phyloP scores from a whole-genome alignment of 2,113 vertebrate genomes.

The Dasyurus viverrinus region DNA sequence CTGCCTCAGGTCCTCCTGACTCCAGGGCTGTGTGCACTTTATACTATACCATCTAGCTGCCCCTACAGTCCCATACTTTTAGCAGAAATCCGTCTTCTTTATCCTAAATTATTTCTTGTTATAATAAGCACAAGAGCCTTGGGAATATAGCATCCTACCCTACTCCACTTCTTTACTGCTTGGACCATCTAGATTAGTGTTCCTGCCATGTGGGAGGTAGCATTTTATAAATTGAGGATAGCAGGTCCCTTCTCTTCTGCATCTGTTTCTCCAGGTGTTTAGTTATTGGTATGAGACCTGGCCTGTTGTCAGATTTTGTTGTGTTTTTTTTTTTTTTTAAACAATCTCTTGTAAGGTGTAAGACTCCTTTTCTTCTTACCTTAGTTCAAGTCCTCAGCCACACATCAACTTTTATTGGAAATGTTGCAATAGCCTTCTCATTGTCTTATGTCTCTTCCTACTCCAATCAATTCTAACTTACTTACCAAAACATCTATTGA shows the following conservation, averaged over 20 bases:
- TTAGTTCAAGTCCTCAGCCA: neutral
- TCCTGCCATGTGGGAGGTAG: neutral
- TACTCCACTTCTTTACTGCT: neutral
- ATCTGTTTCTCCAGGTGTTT: neutral
- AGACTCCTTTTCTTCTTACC: no score
- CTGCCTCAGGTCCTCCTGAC: no score
- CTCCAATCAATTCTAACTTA: neutral
- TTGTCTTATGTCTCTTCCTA: neutral
- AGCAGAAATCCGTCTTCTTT: neutral
- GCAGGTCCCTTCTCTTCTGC: neutral
- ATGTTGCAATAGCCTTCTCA: neutral
- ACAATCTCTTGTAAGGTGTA: neutral
- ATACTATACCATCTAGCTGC: no score
- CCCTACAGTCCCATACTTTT: no score
- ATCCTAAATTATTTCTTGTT: neutral
- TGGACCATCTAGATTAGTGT: neutral
- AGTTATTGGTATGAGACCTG: neutral
- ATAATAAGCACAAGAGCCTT: neutral
- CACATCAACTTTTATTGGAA: no score
- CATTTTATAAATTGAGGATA: neutral
- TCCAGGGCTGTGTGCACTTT: no score
- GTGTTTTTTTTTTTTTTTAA: neutral
- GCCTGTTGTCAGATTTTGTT: neutral
- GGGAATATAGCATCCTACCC: neutral
- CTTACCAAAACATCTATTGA: neutral